Evolutionary conservation across 2,113 vertebrate species (phyloP), one percentile per base, ranked within the genome.

Genomic region (Myxocyprinus asiaticus): DNA sequence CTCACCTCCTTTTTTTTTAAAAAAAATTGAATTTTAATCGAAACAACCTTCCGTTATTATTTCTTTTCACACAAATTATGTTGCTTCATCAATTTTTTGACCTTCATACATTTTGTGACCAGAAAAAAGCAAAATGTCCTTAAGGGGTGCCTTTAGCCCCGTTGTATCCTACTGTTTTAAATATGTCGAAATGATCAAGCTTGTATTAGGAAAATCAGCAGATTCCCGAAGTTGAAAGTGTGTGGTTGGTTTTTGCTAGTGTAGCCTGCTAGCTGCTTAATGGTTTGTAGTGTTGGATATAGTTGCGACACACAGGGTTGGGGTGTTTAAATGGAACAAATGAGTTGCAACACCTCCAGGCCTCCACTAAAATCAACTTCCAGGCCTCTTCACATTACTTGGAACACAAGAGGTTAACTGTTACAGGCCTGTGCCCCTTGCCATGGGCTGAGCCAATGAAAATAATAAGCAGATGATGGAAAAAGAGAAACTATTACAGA

Each of bases 341-440:
- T 55, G 51, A 11, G 11, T 12, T 51, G 5, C 66, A 17, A 50
- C 11, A 68, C 47, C 5, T 3, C 47, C 9, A 51, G 47, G 64
- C 44, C n/a, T n/a, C 47, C n/a, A n/a, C n/a, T 47, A 1, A 51
- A 68, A 51, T 47, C 66, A 33, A 68, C 47, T 2, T 3, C 47
- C 9, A 51, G 47, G 64, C 44, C n/a, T n/a, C 47, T 47, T 15
- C 47, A 17, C 15, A 67, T 67, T 67, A 67, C 17, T 69, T 69
- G 50, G 10, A 68, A 68, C 67, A 33, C 33, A 15, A 55, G 69
- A 59, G 43, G 9, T 45, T 33, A 33, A 33, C 22, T 33, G 22
- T 59, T 55, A 72, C 44, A 72, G 42, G 9, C 14, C n/a, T 72
- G 58, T 58, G 42, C 15, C 14, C 53, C 53, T 72, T 59, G 51